Evolutionary conservation across 1,140 invertebrate genomes (phyloP), one percentile per base, ranked within the genome.

Genomic region (Micrasema minimum): DNA sequence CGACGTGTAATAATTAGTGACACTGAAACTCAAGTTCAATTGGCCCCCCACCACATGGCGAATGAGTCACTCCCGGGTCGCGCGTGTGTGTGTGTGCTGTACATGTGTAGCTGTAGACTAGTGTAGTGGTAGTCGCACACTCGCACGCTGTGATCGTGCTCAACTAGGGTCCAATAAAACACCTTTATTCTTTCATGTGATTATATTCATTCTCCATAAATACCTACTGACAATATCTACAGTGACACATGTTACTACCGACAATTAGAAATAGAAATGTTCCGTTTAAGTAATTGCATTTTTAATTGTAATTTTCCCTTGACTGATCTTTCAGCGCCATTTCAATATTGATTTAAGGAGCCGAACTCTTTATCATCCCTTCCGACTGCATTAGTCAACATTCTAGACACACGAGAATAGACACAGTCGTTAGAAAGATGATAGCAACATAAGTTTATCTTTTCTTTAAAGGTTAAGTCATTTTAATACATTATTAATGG

Each of bases 401-500:
- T 85, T 85, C 82, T 85, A 83, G 82, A 83, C 83, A 82, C 78
- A 83, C 77, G 82, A 85, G 83, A 85, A 83, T 83, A 82, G 83
- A 85, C 83, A 83, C 81, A 85, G 82, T 83, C 82, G 78, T 80
- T 77, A 45, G 35, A 62, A 38, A 51, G 14, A 38, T 38, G 37
- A 62, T 69, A 22, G 41, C 53, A 35, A 61, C 59, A 31, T 20
- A 69, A n/a, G 55, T 7, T 59, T 59, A 38, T 55, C n/a, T 53
- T 53, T 53, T 7, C 35, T 43, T 10, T 59, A 59, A 59, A 31
- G 9, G 55, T 41, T 59, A 59, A 22, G 55, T 59, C 38, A 59
- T 59, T 59, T 59, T 59, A 59, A 59, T 53, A n/a, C 16, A 22
- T 22, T n/a, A 10, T 59, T 41, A 41, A 38, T 31, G 20, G 18